Base-by-base conservation (phyloP, 2,797 vertebrate species). In the Sebastes taczanowskii region DNA sequence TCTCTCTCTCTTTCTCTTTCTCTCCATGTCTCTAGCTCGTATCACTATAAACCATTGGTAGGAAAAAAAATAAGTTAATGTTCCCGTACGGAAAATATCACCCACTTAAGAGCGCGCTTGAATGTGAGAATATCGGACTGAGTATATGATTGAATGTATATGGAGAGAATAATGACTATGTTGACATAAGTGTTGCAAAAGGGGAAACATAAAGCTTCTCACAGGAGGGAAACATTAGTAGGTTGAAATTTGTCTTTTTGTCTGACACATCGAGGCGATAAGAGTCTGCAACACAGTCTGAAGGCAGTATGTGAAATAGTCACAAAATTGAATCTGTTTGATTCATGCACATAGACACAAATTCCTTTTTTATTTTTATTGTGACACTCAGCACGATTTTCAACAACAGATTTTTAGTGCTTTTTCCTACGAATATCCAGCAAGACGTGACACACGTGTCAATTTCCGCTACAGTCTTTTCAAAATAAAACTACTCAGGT, bases 71-170 rank as follows among this genome's bases (percentile, higher is more conserved):
- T 11, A 78, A 74, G 74, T 73, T 83, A 16, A 85, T 53, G 83
- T 86, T 88, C 81, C 85, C 52, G n/a, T 72, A 80, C 34, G 88
- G 87, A 93, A 94, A 92, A 86, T 85, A 69, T 84, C 88, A 89
- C 86, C 79, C 84, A 87, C 87, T 82, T 74, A 23, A 85, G 46
- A 77, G 64, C 1, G 2, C 20, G 30, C 71, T 74, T 27, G 16
- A 81, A 79, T 87, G 77, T 89, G 84, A 86, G 84, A 87, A 84
- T 73, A 85, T 86, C 59, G 75, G 73, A 20, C 49, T 58, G 71
- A 83, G 58, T 71, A 25, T 71, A 46, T 78, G 90, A 89, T 66
- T 84, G 63, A 82, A 75, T 59, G 83, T 61, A 69, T 20, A 73
- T n/a, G 77, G 83, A 61, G 88, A 80, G 29, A 84, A 74, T 69